A percentile compares a stretch with the other conserved stretches of the same genome.
These are phyloP conservation scores for Rhabdomys pumilio DNA, from an alignment of 2,797 vertebrate species.

Conservation along the genomic window DNA sequence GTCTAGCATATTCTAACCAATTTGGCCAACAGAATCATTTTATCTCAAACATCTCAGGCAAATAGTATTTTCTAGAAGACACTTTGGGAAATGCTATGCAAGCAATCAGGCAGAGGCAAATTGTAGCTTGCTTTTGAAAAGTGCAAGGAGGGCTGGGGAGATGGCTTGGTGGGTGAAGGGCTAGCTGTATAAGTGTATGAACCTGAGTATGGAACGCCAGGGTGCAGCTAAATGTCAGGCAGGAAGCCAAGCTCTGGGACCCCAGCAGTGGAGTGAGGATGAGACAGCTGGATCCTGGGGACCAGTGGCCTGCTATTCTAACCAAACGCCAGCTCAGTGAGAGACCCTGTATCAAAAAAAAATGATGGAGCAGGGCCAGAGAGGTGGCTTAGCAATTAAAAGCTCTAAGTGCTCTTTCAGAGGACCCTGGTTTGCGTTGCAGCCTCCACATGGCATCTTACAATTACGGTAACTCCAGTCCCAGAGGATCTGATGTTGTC, in stretches of 20 bases:
- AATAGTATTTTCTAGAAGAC: neutral
- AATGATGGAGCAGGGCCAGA: too few relatives aligned
- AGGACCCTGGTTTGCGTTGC: neutral
- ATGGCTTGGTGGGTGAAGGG: neutral
- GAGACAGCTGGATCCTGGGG: neutral
- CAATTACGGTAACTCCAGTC: neutral
- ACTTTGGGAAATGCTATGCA: slow-evolving; percentile 32
- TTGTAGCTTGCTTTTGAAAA: neutral
- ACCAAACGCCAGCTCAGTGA: neutral
- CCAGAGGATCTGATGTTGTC: neutral
- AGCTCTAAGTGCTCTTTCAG: neutral
- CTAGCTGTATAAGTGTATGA: neutral
- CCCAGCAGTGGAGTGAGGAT: neutral
- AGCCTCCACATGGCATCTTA: neutral
- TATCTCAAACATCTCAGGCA: neutral
- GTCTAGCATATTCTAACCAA: slow-evolving; percentile 31
- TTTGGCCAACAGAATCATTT: slow-evolving; percentile 4
- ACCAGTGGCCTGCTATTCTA: neutral
- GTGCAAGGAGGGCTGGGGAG: neutral
- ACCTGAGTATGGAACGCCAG: neutral
- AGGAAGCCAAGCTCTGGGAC: neutral
- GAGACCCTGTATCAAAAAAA: neutral
- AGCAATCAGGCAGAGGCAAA: neutral
- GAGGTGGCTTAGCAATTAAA: neutral
- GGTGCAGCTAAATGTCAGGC: neutral